Evolutionary conservation across 2,888 invertebrate genomes (phyloP).

Genomic region (Micropterix aruncella): DNA sequence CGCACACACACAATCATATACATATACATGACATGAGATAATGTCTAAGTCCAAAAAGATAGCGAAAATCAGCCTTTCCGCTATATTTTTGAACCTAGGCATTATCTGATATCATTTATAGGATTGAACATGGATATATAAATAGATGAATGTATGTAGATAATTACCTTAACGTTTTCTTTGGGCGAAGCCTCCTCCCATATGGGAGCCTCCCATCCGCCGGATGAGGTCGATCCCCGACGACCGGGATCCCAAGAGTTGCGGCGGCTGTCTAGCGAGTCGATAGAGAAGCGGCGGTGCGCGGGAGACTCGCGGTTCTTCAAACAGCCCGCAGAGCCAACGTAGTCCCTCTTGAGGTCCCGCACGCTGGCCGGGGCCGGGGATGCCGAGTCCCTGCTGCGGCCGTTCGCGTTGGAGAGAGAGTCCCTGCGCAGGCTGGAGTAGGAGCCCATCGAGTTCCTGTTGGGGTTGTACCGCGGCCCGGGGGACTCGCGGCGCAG

Average conservation of each 20-base stretch:
- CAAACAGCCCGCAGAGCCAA: slow-evolving; percentile 29
- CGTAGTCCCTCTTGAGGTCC: slow-evolving; percentile 40
- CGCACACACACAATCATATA: too few relatives aligned
- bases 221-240: slow-evolving; percentile 45
- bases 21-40: too few relatives aligned
- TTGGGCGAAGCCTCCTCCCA: slow-evolving; percentile 39
- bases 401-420: slow-evolving; percentile 27
- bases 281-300: slow-evolving; percentile 43
- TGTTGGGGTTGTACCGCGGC: slow-evolving; percentile 27
- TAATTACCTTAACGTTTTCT: slow-evolving; percentile 31
- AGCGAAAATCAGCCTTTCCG: not conserved
- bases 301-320: slow-evolving; percentile 35
- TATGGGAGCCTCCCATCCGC: slow-evolving; percentile 41
- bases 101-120: slow-evolving; percentile 1
- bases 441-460: slow-evolving; percentile 33
- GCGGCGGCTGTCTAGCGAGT: slow-evolving; percentile 57
- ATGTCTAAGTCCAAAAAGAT: too few relatives aligned
- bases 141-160: slow-evolving; percentile 9
- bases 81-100: not conserved
- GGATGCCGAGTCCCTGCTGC: slow-evolving; percentile 28
- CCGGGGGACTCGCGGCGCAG: slow-evolving; percentile 44
- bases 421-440: slow-evolving; percentile 25
- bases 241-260: slow-evolving; percentile 55
- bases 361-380: slow-evolving; percentile 23
- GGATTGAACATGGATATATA: slow-evolving; percentile 4